Percentiles rank a stretch among this genome's conserved stretches.
These are phyloP conservation scores for Atethmia centrago DNA, from an alignment of 2,888 invertebrate genomes.

Conservation along the genomic window DNA sequence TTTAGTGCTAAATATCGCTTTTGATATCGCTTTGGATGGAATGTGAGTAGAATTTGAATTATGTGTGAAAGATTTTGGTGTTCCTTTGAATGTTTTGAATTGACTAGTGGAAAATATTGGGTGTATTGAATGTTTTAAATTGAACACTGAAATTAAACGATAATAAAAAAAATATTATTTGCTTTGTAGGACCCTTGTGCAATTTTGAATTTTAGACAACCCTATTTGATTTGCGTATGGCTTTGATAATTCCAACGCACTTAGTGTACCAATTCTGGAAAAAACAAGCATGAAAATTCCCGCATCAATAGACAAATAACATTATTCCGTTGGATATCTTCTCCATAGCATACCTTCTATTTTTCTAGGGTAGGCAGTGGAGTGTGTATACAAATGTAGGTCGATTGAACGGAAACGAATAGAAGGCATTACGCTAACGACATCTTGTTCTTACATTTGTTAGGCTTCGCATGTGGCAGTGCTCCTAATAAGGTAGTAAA, in stretches of 20 bases:
- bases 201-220: slow-evolving; percentile 9
- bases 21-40: slow-evolving; percentile 60
- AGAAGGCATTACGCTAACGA: slow-evolving; percentile 59
- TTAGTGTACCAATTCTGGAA: not conserved
- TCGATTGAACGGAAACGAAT: slow-evolving; percentile 61
- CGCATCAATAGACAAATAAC: slow-evolving; percentile 23
- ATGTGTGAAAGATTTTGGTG: slow-evolving; percentile 38
- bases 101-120: not conserved
- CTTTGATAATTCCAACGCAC: slow-evolving; percentile 1
- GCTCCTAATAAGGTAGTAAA: slow-evolving; percentile 74
- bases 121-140: not conserved
- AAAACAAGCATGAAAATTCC: slow-evolving; percentile 40
- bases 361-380: slow-evolving; percentile 45
- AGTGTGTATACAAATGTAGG: slow-evolving; percentile 52
- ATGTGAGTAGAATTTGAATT: slow-evolving; percentile 40
- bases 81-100: slow-evolving; percentile 28
- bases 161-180: not conserved
- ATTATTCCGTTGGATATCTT: slow-evolving; percentile 25
- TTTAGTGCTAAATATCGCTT: slow-evolving; percentile 67
- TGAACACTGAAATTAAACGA: not conserved
- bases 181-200: slow-evolving; percentile 40
- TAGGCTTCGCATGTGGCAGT: slow-evolving; percentile 76
- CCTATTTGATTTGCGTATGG: slow-evolving; percentile 19
- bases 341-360: no score
- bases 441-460: slow-evolving; percentile 69